Conservation (phyloP, 2,113 vertebrate species). For the Delphinus delphis region DNA sequence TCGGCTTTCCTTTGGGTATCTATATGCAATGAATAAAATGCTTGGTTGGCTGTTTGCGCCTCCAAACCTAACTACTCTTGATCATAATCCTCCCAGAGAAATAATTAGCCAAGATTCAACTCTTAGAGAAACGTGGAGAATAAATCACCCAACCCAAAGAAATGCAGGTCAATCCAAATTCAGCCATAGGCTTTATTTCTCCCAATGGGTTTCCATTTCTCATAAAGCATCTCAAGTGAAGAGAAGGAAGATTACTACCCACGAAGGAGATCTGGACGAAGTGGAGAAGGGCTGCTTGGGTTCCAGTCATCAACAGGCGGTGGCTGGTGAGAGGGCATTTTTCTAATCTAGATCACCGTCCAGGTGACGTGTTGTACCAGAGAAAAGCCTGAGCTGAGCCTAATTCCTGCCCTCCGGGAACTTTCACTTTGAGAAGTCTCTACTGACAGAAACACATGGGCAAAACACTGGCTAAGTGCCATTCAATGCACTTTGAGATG, state of each 20-base stretch:
- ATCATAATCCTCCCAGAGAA: slow-evolving; percentile 46
- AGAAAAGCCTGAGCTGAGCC: background rate
- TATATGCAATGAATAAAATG: background rate
- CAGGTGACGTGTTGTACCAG: background rate
- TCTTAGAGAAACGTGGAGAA: slow-evolving; percentile 37
- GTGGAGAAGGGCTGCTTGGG: background rate
- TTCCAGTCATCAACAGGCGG: background rate
- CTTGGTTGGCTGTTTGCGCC: background rate
- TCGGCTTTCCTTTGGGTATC: background rate
- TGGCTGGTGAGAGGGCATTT: background rate
- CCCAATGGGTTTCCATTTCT: slow-evolving; percentile 27
- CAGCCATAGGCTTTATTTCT: slow-evolving; percentile 27
- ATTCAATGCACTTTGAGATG: background rate
- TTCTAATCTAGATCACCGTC: background rate
- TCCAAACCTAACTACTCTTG: slow-evolving; percentile 9
- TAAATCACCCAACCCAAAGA: background rate
- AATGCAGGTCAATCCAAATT: slow-evolving; percentile 42
- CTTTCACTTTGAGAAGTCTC: background rate
- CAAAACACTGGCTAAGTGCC: background rate
- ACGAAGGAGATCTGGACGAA: background rate
- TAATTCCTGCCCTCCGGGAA: background rate
- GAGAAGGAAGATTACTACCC: background rate
- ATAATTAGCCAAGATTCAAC: slow-evolving; percentile 18
- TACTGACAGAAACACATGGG: background rate
- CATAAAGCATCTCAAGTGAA: background rate